Evolutionary conservation across 2,888 invertebrate species (phyloP), one percentile per base, ranked within the genome.

Genomic region (Pristionchus fissidentatus): DNA sequence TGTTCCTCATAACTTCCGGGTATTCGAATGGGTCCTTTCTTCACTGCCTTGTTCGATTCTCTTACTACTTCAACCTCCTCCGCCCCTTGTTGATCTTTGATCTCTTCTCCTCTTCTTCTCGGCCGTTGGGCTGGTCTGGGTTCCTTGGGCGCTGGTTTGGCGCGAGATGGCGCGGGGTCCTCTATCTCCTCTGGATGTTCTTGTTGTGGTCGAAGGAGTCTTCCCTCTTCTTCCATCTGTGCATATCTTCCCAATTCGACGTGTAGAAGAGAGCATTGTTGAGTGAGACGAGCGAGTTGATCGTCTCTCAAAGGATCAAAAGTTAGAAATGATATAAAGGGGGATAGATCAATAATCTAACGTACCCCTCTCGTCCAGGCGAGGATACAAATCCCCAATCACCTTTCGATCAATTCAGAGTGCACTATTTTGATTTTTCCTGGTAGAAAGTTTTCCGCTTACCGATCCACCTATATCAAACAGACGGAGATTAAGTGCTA

Each of bases 261-360:
- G 79, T 92, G 90, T 46, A 92, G 81, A 66, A 90, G 83, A 15
- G 90, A 89, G 83, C 91, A 91, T 55, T 89, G 88, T 29, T 86
- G 86, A 43, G 87, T 89, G 43, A 92, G 84, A 80, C 90, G 84
- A 35, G 84, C 83, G 75, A 92, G 89, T 79, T 92, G 92, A n/a
- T 87, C 87, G 66, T 91, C 90, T 10, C 91, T 87, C 85, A 87
- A 90, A 15, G 26, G 35, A 5, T 13, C 19, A 70, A 38, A 70
- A 1, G 1, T 7, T 1, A 5, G 41, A 41, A 22, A 0, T 3
- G 0, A n/a, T 10, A 41, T 8, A 32, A 32, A 60, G 13, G n/a
- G n/a, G n/a, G n/a, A n/a, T n/a, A n/a, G n/a, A n/a, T n/a, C n/a
- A n/a, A n/a, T n/a, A n/a, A n/a, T n/a, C n/a, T n/a, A n/a, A n/a